Conservation (phyloP, 2,797 vertebrate species). For the Danio albolineatus region DNA sequence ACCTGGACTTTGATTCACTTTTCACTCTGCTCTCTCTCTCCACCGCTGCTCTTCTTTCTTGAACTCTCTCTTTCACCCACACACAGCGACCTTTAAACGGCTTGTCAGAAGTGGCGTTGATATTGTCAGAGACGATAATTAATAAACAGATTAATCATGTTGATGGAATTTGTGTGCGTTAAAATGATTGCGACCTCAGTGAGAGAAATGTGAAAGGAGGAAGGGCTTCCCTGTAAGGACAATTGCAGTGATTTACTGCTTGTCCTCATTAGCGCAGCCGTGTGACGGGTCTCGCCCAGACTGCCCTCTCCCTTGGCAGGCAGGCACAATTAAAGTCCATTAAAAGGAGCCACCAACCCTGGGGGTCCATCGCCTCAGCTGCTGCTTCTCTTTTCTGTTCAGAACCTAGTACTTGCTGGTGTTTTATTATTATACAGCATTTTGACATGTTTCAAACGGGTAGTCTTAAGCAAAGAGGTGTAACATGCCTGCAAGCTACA, state of each 20-base stretch:
- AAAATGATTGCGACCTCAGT: constrained; percentile 36
- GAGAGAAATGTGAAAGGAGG: constrained; percentile 38
- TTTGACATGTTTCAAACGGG: neutral
- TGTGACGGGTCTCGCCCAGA: constrained; percentile 33
- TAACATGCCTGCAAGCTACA: neutral
- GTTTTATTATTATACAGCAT: constrained; percentile 3
- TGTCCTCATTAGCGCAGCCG: constrained; percentile 52
- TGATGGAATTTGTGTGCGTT: constrained; percentile 31
- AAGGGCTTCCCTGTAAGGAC: constrained; percentile 38
- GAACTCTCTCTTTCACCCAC: neutral
- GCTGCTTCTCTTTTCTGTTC: constrained; percentile 23
- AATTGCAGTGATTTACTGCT: constrained; percentile 55
- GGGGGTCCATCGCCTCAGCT: constrained; percentile 2
- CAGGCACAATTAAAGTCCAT: constrained; percentile 52
- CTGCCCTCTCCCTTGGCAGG: constrained; percentile 37
- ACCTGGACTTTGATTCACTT: constrained; percentile 23
- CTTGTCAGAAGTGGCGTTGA: constrained; percentile 52
- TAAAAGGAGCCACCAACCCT: constrained; percentile 42
- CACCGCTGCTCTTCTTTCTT: constrained; percentile 5
- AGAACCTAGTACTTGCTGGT: neutral
- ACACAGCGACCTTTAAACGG: constrained; percentile 50
- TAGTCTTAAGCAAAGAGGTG: constrained; percentile 9
- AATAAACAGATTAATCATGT: constrained; percentile 61
- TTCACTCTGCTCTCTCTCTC: neutral
- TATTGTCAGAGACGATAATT: constrained; percentile 60